phyloP scores from a whole-genome alignment of 1,140 invertebrate genomes.

The Archegozetes longisetosus region DNA sequence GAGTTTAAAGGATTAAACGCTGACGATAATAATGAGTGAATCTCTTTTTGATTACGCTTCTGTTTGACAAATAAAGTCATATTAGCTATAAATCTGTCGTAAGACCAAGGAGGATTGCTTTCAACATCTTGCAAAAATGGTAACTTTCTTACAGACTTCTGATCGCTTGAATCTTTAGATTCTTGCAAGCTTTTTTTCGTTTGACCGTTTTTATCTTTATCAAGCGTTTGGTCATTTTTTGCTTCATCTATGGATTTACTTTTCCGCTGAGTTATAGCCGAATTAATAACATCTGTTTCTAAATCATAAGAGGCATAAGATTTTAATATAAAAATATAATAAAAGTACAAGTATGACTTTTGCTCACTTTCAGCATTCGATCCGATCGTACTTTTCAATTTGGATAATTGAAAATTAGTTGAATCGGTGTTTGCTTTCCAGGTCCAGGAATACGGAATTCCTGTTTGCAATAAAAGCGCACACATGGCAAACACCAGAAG shows the following conservation, averaged over 20 bases:
- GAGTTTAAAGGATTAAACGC: conserved; percentile 7
- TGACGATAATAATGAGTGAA: neutral
- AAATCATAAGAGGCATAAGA: neutral
- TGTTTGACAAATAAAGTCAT: neutral
- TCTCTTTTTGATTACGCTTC: neutral
- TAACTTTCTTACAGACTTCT: neutral
- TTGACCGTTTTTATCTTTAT: neutral
- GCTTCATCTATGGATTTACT: neutral
- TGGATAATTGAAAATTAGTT: neutral
- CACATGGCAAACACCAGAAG: neutral
- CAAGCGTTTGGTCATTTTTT: neutral
- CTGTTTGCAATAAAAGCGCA: neutral
- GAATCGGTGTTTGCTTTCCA: neutral
- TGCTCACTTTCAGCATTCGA: neutral
- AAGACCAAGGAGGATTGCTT: neutral
- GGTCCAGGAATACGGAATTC: neutral
- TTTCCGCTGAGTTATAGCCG: no score
- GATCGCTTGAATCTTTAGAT: neutral
- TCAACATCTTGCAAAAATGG: neutral
- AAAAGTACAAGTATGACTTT: neutral
- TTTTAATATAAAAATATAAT: neutral
- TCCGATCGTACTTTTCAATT: no score
- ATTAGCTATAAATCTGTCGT: neutral
- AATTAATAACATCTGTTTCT: no score
- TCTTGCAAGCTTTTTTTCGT: neutral